A percentile compares a stretch with the other conserved stretches of the same genome.
Conservation (phyloP, 2,797 vertebrate species). For the Phrynocephalus guinanensis region DNA sequence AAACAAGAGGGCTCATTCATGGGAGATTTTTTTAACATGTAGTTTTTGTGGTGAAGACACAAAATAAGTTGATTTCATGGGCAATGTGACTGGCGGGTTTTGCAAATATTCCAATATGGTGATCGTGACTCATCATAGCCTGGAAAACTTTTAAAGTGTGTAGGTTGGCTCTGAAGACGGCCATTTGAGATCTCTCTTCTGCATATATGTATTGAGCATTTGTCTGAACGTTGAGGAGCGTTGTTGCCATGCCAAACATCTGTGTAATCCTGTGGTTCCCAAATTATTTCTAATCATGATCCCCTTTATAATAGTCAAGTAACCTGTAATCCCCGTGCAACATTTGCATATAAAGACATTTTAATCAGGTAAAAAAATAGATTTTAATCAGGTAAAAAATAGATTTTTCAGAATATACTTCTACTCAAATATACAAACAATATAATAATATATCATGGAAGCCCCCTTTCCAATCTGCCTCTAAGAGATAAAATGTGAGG, state of each 20-base stretch:
- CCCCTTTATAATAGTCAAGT: too few relatives aligned
- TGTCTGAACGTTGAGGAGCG: neutral
- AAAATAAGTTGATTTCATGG: neutral
- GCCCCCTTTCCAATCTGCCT: too few relatives aligned
- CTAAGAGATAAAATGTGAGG: too few relatives aligned
- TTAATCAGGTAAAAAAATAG: too few relatives aligned
- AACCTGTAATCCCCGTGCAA: too few relatives aligned
- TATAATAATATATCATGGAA: too few relatives aligned
- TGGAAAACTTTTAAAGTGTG: neutral
- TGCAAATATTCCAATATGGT: neutral
- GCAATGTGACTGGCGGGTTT: neutral
- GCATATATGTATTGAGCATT: too few relatives aligned
- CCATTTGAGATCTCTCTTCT: neutral
- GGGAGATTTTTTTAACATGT: neutral
- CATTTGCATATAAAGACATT: too few relatives aligned
- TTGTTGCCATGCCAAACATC: neutral
- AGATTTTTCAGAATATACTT: too few relatives aligned
- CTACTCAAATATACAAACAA: too few relatives aligned
- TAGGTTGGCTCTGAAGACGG: neutral
- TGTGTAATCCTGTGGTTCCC: neutral
- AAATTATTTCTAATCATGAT: too few relatives aligned
- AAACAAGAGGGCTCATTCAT: neutral
- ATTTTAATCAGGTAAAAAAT: too few relatives aligned
- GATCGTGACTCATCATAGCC: neutral
- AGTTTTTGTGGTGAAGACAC: neutral